phyloP scores from a whole-genome alignment of 2,113 vertebrate genomes.

The Candoia aspera region DNA sequence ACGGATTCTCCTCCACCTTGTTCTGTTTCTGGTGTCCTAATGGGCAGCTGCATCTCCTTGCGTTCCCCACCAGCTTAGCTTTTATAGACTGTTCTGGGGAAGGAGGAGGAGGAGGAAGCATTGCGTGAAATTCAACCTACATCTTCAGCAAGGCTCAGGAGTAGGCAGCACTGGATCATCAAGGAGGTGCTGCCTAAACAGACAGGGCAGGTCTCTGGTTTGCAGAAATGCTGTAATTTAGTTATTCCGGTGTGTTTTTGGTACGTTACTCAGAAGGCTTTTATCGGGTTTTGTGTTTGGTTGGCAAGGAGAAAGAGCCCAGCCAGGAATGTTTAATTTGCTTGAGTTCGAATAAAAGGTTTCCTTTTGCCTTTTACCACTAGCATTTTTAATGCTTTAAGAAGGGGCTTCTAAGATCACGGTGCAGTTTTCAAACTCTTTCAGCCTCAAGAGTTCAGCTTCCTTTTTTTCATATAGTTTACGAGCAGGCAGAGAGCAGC shows the following conservation, averaged over 20 bases:
- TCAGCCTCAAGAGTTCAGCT: background rate
- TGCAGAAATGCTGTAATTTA: constrained; percentile 22
- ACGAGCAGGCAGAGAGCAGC: background rate
- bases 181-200: background rate
- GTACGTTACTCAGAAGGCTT: background rate
- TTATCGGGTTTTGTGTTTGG: background rate
- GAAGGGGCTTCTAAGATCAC: background rate
- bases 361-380: background rate
- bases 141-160: background rate
- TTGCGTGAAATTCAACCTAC: background rate
- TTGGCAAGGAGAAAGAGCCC: background rate
- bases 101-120: background rate
- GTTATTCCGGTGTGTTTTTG: background rate
- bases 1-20: constrained; percentile 45
- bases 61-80: background rate
- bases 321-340: background rate
- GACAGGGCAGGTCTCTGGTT: background rate
- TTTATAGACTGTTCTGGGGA: background rate
- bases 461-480: background rate
- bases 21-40: constrained; percentile 58
- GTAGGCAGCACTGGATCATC: background rate
- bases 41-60: constrained; percentile 26
- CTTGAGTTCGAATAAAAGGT: background rate
- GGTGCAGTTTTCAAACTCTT: background rate
- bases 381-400: background rate